These are phyloP conservation scores for Junonia oenone DNA, from an alignment of 2,888 invertebrate species.

Conservation along the genomic window DNA sequence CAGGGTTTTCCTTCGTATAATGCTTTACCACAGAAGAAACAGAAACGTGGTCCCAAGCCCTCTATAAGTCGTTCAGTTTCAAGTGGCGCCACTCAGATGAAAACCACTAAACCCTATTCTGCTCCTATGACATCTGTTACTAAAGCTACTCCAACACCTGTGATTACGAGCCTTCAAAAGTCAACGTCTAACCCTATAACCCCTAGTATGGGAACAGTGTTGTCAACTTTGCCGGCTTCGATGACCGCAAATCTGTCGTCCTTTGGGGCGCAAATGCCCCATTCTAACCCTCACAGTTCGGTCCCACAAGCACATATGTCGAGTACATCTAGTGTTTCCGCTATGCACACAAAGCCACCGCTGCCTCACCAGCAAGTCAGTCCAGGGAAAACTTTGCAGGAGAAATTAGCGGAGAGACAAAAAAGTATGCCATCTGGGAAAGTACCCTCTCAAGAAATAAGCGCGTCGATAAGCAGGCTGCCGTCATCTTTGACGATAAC, in stretches of 20 bases:
- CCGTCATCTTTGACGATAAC: constrained; percentile 77
- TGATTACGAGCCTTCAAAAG: constrained; percentile 44
- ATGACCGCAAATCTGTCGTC: constrained; percentile 50
- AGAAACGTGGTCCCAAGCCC: constrained; percentile 60
- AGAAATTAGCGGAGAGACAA: constrained; percentile 83
- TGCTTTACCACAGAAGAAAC: constrained; percentile 53
- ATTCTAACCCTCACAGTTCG: constrained; percentile 35
- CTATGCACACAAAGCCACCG: constrained; percentile 57
- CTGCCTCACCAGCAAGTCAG: constrained; percentile 68
- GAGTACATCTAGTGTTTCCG: constrained; percentile 44
- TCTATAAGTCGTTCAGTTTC: constrained; percentile 3
- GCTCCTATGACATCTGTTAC: constrained; percentile 35
- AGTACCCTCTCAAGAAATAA: constrained; percentile 47
- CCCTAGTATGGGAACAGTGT: constrained; percentile 64
- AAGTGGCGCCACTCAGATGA: constrained; percentile 35
- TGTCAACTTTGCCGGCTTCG: constrained; percentile 57
- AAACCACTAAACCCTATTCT: constrained; percentile 37
- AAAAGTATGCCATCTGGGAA: constrained; percentile 62
- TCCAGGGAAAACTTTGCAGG: constrained; percentile 83
- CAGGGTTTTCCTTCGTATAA: constrained; percentile 51
- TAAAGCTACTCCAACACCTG: constrained; percentile 43
- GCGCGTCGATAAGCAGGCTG: constrained; percentile 63
- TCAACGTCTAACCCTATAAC: constrained; percentile 44
- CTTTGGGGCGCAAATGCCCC: constrained; percentile 31
- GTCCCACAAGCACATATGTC: constrained; percentile 59